These are phyloP conservation scores for Drosophila burlai DNA, from an alignment of 1,140 invertebrate genomes.

Conservation along the genomic window DNA sequence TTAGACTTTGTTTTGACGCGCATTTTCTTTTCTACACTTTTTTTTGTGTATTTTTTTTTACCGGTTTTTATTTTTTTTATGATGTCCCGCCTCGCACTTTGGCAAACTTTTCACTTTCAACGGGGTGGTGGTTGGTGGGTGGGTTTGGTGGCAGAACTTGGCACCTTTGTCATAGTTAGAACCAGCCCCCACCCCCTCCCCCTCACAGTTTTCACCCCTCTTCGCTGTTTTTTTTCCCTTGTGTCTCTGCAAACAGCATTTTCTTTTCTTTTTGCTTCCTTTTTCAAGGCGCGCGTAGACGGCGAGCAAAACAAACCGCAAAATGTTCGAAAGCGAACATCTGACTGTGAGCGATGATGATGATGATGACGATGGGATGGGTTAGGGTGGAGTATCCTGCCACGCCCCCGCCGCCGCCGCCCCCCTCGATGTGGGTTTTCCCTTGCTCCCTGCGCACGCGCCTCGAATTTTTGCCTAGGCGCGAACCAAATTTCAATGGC, in stretches of 20 bases:
- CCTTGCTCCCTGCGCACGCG: slow-evolving; percentile 45
- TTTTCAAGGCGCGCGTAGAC: slow-evolving; percentile 56
- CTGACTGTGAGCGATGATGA: slow-evolving; percentile 57
- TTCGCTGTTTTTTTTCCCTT: neutral
- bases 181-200: neutral
- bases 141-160: slow-evolving; percentile 48
- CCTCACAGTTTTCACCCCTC: neutral
- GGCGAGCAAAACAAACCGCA: slow-evolving; percentile 78
- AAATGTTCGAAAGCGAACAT: slow-evolving; percentile 60
- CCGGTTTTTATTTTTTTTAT: slow-evolving; percentile 31
- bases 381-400: slow-evolving; percentile 33
- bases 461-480: slow-evolving; percentile 46
- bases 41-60: slow-evolving; percentile 8
- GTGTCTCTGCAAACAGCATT: slow-evolving; percentile 39
- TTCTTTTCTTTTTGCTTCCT: slow-evolving; percentile 19
- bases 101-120: slow-evolving; percentile 84
- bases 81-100: slow-evolving; percentile 64
- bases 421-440: neutral
- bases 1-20: slow-evolving; percentile 51
- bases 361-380: neutral
- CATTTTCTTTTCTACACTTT: slow-evolving; percentile 26
- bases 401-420: slow-evolving; percentile 7
- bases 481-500: slow-evolving; percentile 58
- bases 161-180: slow-evolving; percentile 67
- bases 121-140: neutral